These are phyloP conservation scores for Xenopus borealis DNA, from an alignment of 2,113 vertebrate species.

Conservation along the genomic window DNA sequence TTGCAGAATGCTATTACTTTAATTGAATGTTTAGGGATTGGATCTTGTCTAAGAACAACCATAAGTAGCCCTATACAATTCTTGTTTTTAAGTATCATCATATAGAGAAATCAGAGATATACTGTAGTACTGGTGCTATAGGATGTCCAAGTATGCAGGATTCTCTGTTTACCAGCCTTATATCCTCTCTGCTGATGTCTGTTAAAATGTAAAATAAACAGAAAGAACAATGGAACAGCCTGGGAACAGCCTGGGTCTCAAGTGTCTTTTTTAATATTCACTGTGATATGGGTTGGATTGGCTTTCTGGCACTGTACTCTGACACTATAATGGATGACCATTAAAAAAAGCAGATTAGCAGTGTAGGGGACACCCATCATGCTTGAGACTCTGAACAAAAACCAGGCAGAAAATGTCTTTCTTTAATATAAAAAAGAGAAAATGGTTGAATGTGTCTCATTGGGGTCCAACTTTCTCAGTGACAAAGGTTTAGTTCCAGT, in stretches of 20 bases:
- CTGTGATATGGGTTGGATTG: not conserved
- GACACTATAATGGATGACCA: not conserved
- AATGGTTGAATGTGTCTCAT: slow-evolving; percentile 24
- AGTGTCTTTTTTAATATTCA: not conserved
- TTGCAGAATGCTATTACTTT: too few species aligned
- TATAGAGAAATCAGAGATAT: too few species aligned
- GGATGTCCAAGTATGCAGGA: too few species aligned
- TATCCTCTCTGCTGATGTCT: too few species aligned
- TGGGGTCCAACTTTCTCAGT: slow-evolving; percentile 30
- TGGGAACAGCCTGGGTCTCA: not conserved
- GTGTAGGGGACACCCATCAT: slow-evolving; percentile 20
- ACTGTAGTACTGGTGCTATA: too few species aligned
- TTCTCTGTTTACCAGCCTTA: too few species aligned
- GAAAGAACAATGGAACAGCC: too few species aligned
- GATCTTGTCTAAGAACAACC: too few species aligned
- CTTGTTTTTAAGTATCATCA: too few species aligned
- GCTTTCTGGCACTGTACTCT: slow-evolving; percentile 9
- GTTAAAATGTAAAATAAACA: too few species aligned
- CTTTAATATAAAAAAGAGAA: slow-evolving; percentile 5
- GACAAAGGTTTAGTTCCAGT: slow-evolving; percentile 38
- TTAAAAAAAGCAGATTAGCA: slow-evolving; percentile 20
- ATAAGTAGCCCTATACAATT: too few species aligned
- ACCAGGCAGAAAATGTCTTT: slow-evolving; percentile 29
- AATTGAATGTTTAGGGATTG: too few species aligned
- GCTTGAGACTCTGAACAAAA: slow-evolving; percentile 3